Evolutionary conservation across 2,113 vertebrate species (phyloP).

Genomic region (Sula dactylatra): DNA sequence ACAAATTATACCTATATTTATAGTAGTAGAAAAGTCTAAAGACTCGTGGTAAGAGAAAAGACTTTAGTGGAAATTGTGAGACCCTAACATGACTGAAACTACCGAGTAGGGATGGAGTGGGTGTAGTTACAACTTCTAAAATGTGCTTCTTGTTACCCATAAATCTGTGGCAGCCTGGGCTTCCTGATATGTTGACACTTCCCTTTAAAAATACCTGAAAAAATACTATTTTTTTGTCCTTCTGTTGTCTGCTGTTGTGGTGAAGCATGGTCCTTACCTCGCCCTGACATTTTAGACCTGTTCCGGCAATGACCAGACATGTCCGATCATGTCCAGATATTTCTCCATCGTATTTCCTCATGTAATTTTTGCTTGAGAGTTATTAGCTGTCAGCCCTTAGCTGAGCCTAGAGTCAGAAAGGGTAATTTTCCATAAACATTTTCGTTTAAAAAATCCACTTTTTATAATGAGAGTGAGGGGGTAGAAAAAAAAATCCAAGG

Average conservation of each 20-base stretch:
- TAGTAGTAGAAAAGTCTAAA: not conserved
- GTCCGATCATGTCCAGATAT: not conserved
- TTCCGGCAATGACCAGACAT: not conserved
- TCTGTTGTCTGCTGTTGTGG: not conserved
- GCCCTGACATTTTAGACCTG: not conserved
- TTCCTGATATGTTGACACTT: not conserved
- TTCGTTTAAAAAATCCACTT: not conserved
- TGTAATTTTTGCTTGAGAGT: not conserved
- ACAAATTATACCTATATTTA: not conserved
- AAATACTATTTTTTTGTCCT: not conserved
- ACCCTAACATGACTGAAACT: not conserved
- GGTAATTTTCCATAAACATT: not conserved
- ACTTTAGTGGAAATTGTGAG: not conserved
- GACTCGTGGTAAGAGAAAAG: not conserved
- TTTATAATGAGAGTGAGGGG: not conserved
- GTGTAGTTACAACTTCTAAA: not conserved
- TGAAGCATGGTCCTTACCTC: not conserved
- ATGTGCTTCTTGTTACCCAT: not conserved
- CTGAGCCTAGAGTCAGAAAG: not conserved
- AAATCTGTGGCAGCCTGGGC: not conserved
- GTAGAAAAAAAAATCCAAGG: not conserved
- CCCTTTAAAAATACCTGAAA: not conserved
- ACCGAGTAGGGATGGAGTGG: not conserved
- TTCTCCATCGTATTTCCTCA: slow-evolving; percentile 6
- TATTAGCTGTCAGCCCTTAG: not conserved